Evolutionary conservation across 1,140 invertebrate genomes (phyloP).

Genomic region (Berghia stephanieae): DNA sequence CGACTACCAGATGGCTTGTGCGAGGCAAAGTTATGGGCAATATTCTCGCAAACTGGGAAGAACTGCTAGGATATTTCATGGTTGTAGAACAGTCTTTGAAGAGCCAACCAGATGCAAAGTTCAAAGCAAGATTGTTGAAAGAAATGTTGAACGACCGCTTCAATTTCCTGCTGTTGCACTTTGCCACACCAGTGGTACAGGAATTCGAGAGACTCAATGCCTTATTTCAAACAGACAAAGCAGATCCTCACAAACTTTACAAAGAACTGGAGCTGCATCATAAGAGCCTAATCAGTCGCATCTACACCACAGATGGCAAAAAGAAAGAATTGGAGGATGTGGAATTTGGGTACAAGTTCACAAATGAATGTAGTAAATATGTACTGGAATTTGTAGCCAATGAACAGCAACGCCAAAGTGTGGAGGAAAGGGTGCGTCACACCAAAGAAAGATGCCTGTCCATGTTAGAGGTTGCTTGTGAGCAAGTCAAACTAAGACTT

Average conservation of each 20-base stretch:
- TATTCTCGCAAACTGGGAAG: slow-evolving; percentile 1
- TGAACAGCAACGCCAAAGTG: neutral
- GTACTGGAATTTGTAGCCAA: neutral
- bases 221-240: neutral
- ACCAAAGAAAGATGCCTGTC: neutral
- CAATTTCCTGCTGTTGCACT: neutral
- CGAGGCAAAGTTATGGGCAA: neutral
- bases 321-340: slow-evolving; percentile 9
- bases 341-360: neutral
- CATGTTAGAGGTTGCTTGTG: neutral
- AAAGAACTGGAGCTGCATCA: neutral
- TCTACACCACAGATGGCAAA: neutral
- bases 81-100: neutral
- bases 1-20: neutral
- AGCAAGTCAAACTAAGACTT: neutral
- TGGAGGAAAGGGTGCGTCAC: neutral
- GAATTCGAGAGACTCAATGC: slow-evolving; percentile 5
- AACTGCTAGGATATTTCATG: neutral
- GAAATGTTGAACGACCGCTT: neutral
- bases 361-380: neutral
- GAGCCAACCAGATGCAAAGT: neutral
- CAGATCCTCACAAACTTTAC: neutral
- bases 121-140: neutral
- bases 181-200: neutral
- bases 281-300: neutral